A percentile compares a stretch with the other conserved stretches of the same genome.
Evolutionary conservation across 1,140 invertebrate genomes (phyloP).

Genomic region (Aphaenogaster floridana): DNA sequence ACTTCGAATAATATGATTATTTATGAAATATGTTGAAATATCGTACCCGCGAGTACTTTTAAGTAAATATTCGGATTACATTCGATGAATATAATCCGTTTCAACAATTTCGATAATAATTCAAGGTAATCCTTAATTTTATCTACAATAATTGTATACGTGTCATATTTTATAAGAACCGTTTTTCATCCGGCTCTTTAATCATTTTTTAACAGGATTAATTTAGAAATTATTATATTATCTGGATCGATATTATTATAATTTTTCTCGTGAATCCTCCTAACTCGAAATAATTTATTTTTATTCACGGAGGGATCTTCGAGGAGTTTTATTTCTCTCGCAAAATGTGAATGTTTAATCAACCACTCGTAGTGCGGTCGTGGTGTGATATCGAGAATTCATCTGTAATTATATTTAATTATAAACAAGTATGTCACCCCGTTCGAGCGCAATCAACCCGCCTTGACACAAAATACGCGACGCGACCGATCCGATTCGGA

Average conservation of each 20-base stretch:
- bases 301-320: conserved; percentile 3
- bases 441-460: conserved; percentile 40
- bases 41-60: not conserved
- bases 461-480: conserved; percentile 19
- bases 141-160: conserved; percentile 1
- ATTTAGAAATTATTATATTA: not conserved
- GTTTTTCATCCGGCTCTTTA: not conserved
- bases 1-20: conserved; percentile 11
- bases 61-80: not conserved
- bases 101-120: conserved; percentile 7
- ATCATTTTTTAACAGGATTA: conserved; percentile 6
- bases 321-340: conserved; percentile 13
- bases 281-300: not conserved
- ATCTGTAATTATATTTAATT: not conserved
- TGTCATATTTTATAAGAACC: not conserved
- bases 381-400: conserved; percentile 1
- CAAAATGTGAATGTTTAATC: not conserved
- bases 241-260: not conserved
- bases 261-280: not conserved
- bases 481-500: conserved; percentile 15
- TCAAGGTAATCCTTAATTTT: not conserved
- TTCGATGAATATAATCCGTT: conserved; percentile 7
- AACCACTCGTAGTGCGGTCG: not conserved
- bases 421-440: conserved; percentile 49
- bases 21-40: conserved; percentile 13